Evolutionary conservation across 2,113 vertebrate species (phyloP).

Genomic region (Lates calcarifer): DNA sequence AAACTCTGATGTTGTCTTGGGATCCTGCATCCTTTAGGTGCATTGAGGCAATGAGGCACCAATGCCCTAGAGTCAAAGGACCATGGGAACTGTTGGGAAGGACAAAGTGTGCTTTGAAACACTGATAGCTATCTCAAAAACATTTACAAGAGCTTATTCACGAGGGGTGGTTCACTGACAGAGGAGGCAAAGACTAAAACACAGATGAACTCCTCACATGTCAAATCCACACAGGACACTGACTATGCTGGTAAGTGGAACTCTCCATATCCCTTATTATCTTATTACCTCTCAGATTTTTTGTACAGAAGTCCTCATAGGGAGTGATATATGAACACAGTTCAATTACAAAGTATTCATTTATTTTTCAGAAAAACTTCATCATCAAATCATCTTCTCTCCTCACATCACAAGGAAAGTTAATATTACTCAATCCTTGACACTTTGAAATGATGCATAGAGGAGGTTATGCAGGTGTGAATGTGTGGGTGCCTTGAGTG

Average conservation of each 20-base stretch:
- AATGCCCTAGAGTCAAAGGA: background rate
- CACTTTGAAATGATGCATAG: conserved; percentile 36
- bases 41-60: conserved; percentile 22
- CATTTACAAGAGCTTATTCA: conserved; percentile 16
- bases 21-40: background rate
- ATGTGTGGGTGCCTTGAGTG: conserved; percentile 12
- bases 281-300: background rate
- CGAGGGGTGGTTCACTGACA: background rate
- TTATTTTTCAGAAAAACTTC: background rate
- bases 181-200: conserved; percentile 25
- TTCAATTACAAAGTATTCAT: background rate
- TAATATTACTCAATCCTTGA: background rate
- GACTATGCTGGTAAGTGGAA: background rate
- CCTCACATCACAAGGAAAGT: background rate
- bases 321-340: background rate
- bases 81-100: conserved; percentile 20
- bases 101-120: conserved; percentile 10
- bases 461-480: conserved; percentile 11
- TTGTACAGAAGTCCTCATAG: background rate
- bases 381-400: background rate
- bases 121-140: conserved; percentile 6
- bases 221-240: background rate
- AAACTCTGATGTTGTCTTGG: background rate
- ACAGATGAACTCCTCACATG: conserved; percentile 9
- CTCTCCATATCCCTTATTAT: background rate